These are phyloP conservation scores for Bombus ignitus DNA, from an alignment of 1,140 invertebrate genomes.

Conservation along the genomic window DNA sequence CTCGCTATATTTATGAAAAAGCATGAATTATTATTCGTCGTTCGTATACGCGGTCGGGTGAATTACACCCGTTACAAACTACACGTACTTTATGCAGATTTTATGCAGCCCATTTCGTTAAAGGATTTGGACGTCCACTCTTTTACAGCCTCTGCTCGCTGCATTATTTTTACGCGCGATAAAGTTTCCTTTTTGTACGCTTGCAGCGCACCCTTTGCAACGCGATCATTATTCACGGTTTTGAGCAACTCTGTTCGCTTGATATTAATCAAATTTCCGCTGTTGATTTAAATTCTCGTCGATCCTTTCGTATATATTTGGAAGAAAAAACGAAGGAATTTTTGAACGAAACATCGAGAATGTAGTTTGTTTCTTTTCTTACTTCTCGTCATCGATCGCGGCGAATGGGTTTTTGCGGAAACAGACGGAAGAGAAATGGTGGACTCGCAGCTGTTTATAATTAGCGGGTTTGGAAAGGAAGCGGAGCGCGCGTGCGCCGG, in stretches of 20 bases:
- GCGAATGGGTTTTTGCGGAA: neutral
- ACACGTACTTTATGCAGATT: conserved; percentile 41
- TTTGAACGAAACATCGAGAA: too few relatives aligned
- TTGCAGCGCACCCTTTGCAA: too few relatives aligned
- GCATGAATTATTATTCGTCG: conserved; percentile 39
- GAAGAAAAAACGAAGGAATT: too few relatives aligned
- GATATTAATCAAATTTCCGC: too few relatives aligned
- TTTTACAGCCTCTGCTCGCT: neutral
- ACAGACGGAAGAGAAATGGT: neutral
- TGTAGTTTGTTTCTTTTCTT: neutral
- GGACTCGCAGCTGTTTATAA: conserved; percentile 28
- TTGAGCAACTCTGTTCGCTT: too few relatives aligned
- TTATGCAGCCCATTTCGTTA: conserved; percentile 53
- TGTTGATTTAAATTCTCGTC: too few relatives aligned
- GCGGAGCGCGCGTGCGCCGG: neutral
- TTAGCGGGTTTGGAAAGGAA: conserved; percentile 12
- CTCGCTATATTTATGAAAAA: conserved; percentile 13
- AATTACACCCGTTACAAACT: conserved; percentile 44
- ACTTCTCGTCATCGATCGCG: too few relatives aligned
- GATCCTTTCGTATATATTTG: too few relatives aligned
- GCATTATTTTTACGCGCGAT: conserved; percentile 21
- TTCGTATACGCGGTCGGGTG: conserved; percentile 1
- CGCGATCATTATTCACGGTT: neutral
- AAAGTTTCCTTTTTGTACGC: neutral
- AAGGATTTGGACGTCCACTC: conserved; percentile 45